Evolutionary conservation across 2,113 vertebrate species (phyloP).

Genomic region (Coptodon rendalli): DNA sequence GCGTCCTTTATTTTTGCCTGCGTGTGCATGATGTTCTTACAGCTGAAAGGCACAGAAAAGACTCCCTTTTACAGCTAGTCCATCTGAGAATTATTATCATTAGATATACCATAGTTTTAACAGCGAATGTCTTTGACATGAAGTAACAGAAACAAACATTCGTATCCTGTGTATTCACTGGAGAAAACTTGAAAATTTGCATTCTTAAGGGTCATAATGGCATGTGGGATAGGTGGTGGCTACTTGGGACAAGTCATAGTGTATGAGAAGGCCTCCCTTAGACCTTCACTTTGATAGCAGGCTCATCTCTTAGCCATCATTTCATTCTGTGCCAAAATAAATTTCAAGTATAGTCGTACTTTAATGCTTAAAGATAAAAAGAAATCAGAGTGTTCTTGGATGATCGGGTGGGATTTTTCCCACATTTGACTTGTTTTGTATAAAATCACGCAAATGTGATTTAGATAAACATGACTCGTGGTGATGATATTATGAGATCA

Average conservation of each 20-base stretch:
- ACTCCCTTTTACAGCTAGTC: not conserved
- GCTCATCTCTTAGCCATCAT: not conserved
- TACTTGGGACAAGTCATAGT: not conserved
- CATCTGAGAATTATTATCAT: not conserved
- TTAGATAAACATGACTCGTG: not conserved
- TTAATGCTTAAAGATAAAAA: not conserved
- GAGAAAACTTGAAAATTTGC: not conserved
- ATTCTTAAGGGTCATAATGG: not conserved
- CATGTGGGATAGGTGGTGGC: not conserved
- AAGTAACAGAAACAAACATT: not conserved
- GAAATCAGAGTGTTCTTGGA: not conserved
- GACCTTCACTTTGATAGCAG: not conserved
- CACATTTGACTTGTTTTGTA: not conserved
- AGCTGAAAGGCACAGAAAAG: not conserved
- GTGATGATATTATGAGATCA: not conserved
- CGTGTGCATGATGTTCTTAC: not conserved
- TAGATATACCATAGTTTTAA: not conserved
- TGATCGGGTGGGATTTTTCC: not conserved
- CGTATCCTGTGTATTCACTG: not conserved
- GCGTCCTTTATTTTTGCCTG: not conserved
- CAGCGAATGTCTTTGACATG: not conserved
- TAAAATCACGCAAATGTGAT: not conserved
- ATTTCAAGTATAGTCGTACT: not conserved
- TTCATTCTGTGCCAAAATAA: not conserved
- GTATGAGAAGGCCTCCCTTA: not conserved